Evolutionary conservation across 2,113 vertebrate genomes (phyloP), one percentile per base, ranked within the genome.

Genomic region (Colinus virginianus): DNA sequence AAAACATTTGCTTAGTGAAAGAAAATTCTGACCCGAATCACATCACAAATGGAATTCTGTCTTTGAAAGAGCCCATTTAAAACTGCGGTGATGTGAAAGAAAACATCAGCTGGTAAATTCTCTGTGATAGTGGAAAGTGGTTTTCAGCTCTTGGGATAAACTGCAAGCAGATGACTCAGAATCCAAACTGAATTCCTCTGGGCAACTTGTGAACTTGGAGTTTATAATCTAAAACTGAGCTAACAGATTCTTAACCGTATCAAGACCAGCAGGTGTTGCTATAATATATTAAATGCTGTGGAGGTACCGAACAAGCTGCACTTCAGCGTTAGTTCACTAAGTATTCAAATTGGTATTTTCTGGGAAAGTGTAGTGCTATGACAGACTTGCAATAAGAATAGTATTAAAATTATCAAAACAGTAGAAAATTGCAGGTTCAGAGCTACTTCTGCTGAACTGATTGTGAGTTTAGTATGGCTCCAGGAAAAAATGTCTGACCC

Each of bases 201-300:
- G n/a, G 6, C 36, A 71, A 64, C 46, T 59, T 83, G 42, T 86
- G 76, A 85, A 80, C 51, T 78, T 62, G 56, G 53, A 36, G 46
- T 77, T 91, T 36, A 11, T 70, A 58, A 68, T 64, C 49, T 88
- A 94, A 68, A 55, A 61, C 3, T 30, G 23, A 75, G 90, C 64
- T 69, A 70, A 80, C 20, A 90, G 81, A 59, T 85, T 94, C 93
- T 95, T 90, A 93, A 90, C 75, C 25, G 26, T 94, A 85, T 90
- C 88, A 78, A 91, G 63, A 76, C 85, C 91, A 95, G 74, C 75
- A 95, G 95, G 93, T 96, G 94, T 96, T 91, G 94, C 96, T 96
- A 75, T 96, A 96, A 96, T 96, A 95, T 94, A 87, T 96, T 94
- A 95, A 94, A 74, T 94, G 84, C 70, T 66, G 58, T 70, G 40